These are phyloP conservation scores for Dreissena polymorpha DNA, from an alignment of 1,140 invertebrate genomes.

Conservation along the genomic window DNA sequence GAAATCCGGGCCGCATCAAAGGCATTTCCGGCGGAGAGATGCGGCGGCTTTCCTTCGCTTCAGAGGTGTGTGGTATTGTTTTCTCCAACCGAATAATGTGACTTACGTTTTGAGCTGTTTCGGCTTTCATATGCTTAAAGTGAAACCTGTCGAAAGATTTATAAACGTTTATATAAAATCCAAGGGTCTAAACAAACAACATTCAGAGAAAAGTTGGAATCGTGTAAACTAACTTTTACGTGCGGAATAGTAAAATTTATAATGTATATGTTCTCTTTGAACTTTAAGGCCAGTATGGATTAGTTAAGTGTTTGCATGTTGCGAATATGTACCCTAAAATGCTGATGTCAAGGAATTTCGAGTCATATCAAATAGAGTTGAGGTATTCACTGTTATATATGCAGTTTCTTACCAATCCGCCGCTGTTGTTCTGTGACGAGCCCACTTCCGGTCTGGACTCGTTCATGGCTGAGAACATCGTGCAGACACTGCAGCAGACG, in stretches of 20 bases:
- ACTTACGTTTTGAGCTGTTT: not conserved
- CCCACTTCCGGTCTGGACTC: slow-evolving; percentile 96
- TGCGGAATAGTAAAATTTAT: too few relatives aligned
- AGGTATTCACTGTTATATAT: not conserved
- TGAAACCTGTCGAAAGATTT: not conserved
- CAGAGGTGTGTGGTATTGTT: slow-evolving; percentile 85
- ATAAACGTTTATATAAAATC: too few relatives aligned
- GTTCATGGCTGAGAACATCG: slow-evolving; percentile 94
- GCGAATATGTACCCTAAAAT: not conserved
- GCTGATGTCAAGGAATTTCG: not conserved
- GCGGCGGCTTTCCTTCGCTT: slow-evolving; percentile 96
- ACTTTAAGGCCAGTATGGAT: too few relatives aligned
- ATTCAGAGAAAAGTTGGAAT: too few relatives aligned
- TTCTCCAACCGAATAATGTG: not conserved
- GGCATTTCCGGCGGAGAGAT: slow-evolving; percentile 97
- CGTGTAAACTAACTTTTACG: too few relatives aligned
- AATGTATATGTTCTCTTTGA: too few relatives aligned
- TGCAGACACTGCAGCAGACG: slow-evolving; percentile 84
- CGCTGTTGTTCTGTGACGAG: slow-evolving; percentile 97
- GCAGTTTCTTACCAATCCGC: slow-evolving; percentile 94
- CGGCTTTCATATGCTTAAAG: not conserved
- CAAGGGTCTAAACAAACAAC: too few relatives aligned
- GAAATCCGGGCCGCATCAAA: slow-evolving; percentile 87
- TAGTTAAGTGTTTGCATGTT: not conserved
- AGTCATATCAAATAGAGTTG: not conserved